These are phyloP conservation scores for Diploptera punctata DNA, from an alignment of 2,888 invertebrate genomes.

Conservation along the genomic window DNA sequence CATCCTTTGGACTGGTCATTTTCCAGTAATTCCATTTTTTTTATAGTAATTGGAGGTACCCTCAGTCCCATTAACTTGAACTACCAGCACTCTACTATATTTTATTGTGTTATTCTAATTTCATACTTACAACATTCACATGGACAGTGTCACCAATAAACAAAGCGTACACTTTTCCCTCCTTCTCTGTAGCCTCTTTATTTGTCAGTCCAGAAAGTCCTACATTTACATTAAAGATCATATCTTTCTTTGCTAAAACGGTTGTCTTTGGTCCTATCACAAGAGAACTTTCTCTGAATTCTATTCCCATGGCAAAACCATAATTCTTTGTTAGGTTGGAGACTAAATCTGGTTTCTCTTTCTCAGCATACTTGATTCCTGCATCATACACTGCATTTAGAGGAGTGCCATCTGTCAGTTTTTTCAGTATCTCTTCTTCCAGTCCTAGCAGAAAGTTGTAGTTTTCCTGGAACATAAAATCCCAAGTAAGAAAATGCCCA, in stretches of 20 bases:
- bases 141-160: slow-evolving; percentile 98
- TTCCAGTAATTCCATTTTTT: too few relatives aligned
- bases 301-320: slow-evolving; percentile 98
- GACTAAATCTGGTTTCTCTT: slow-evolving; percentile 82
- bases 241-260: slow-evolving; percentile 82
- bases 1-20: too few relatives aligned
- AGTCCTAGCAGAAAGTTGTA: slow-evolving; percentile 91
- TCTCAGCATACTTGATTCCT: slow-evolving; percentile 81
- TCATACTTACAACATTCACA: slow-evolving; percentile 79
- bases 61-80: too few relatives aligned
- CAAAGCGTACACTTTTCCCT: slow-evolving; percentile 89
- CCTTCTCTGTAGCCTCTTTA: slow-evolving; percentile 81
- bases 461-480: slow-evolving; percentile 83
- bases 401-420: slow-evolving; percentile 81
- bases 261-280: slow-evolving; percentile 91
- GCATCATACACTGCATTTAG: slow-evolving; percentile 88
- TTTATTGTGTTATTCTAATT: too few relatives aligned
- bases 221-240: slow-evolving; percentile 96
- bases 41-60: too few relatives aligned
- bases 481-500: too few relatives aligned
- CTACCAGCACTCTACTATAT: too few relatives aligned
- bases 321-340: slow-evolving; percentile 94
- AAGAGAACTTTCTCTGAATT: slow-evolving; percentile 94
- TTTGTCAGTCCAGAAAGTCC: slow-evolving; percentile 88
- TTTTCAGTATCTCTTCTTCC: slow-evolving; percentile 90